These are phyloP conservation scores for Amphiura filiformis DNA, from an alignment of 35 echinoderm and acorn worm genomes.

Conservation along the genomic window DNA sequence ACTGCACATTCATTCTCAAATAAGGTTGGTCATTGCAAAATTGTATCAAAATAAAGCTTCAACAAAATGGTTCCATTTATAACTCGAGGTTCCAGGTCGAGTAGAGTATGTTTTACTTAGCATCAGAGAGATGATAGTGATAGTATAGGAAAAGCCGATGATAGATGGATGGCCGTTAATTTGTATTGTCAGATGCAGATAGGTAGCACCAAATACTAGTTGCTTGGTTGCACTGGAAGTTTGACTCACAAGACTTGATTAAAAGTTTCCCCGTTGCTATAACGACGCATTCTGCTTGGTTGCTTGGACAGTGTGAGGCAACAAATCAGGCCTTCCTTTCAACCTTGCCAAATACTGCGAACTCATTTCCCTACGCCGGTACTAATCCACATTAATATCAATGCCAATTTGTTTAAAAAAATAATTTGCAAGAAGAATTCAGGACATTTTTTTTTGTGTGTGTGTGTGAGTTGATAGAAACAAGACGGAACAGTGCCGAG, in stretches of 20 bases:
- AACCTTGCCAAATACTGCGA: not conserved
- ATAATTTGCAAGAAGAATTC: not conserved
- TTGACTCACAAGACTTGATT: slow-evolving; percentile 7
- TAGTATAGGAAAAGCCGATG: not conserved
- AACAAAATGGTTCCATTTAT: no score
- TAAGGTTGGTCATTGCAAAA: no score
- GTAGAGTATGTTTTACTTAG: no score
- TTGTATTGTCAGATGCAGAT: not conserved
- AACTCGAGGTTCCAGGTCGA: no score
- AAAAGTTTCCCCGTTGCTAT: slow-evolving; percentile 1
- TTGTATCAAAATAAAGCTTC: no score
- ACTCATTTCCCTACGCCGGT: not conserved
- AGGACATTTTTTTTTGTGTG: not conserved
- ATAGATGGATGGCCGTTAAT: not conserved
- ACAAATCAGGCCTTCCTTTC: slow-evolving; percentile 4
- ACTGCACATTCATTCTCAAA: no score
- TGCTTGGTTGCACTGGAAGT: slow-evolving; percentile 1
- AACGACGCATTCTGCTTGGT: not conserved
- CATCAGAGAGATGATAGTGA: no score
- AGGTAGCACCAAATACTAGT: not conserved
- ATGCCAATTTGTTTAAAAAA: not conserved
- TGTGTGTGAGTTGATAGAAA: not conserved
- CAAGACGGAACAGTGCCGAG: not conserved
- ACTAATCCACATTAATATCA: not conserved
- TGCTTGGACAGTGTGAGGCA: not conserved